Evolutionary conservation across 2,113 vertebrate genomes (phyloP).

Genomic region (Penelope pileata): DNA sequence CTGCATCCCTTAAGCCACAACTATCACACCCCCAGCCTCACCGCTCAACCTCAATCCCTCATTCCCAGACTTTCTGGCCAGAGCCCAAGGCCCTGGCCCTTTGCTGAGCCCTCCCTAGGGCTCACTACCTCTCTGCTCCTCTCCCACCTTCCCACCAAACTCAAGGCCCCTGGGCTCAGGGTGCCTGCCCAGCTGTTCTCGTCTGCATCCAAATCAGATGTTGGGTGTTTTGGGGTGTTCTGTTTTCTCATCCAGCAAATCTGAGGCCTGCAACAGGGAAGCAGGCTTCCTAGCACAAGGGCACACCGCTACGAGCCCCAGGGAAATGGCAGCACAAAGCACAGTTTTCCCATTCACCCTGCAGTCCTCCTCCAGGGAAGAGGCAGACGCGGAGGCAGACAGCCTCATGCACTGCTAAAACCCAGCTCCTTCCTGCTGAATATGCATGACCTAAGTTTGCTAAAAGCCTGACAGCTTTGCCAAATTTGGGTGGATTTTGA

Average conservation of each 20-base stretch:
- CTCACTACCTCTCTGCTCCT: rapidly evolving
- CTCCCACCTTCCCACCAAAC: not conserved
- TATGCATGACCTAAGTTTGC: not conserved
- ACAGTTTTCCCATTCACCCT: not conserved
- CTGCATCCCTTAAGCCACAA: rapidly evolving
- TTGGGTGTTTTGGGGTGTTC: not conserved
- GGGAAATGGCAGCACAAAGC: rapidly evolving
- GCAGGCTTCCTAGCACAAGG: not conserved
- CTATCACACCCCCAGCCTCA: not conserved
- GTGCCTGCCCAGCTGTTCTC: not conserved
- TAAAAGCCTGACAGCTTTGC: not conserved
- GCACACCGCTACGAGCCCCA: not conserved
- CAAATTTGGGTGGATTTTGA: slow-evolving; percentile 8
- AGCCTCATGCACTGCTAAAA: rapidly evolving
- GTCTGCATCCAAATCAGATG: not conserved
- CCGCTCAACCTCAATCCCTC: not conserved
- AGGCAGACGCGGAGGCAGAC: not conserved
- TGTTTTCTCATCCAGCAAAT: not conserved
- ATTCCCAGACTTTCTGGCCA: not conserved
- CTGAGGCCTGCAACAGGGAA: not conserved
- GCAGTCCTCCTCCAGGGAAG: rapidly evolving
- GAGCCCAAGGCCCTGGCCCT: rapidly evolving
- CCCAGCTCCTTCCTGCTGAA: not conserved
- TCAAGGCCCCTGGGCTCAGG: not conserved
- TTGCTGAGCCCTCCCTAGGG: not conserved